Evolutionary conservation across 2,888 invertebrate genomes (phyloP).

Genomic region (Sericinus montela): DNA sequence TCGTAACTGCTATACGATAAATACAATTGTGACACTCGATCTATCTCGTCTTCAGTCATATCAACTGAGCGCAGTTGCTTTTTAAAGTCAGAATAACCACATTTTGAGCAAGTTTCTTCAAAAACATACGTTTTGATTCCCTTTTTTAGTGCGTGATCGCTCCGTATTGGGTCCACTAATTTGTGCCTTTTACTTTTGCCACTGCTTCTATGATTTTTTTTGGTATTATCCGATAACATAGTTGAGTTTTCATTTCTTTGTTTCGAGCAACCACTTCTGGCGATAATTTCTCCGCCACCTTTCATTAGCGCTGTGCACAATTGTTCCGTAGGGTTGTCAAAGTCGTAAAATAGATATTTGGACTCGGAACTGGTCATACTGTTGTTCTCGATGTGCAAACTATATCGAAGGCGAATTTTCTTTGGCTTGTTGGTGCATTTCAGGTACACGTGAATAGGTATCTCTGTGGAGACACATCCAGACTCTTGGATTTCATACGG

Average conservation of each 20-base stretch:
- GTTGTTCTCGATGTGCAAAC: slow-evolving; percentile 63
- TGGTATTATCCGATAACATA: slow-evolving; percentile 45
- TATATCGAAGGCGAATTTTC: slow-evolving; percentile 64
- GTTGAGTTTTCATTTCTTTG: slow-evolving; percentile 41
- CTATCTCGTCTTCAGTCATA: slow-evolving; percentile 64
- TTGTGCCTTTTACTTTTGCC: slow-evolving; percentile 46
- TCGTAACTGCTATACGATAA: slow-evolving; percentile 56
- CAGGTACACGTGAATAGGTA: slow-evolving; percentile 72
- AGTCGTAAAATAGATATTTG: slow-evolving; percentile 64
- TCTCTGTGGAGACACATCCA: slow-evolving; percentile 66
- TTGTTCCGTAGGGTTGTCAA: slow-evolving; percentile 59
- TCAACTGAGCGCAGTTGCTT: slow-evolving; percentile 53
- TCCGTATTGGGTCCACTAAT: slow-evolving; percentile 53
- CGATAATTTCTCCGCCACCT: slow-evolving; percentile 62
- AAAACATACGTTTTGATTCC: slow-evolving; percentile 39
- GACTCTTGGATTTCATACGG: slow-evolving; percentile 76
- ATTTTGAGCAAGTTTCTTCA: slow-evolving; percentile 57
- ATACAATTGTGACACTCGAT: slow-evolving; percentile 56
- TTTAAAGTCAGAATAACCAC: slow-evolving; percentile 56
- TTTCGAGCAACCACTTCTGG: slow-evolving; percentile 38
- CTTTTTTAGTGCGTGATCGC: slow-evolving; percentile 42
- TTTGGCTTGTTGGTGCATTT: slow-evolving; percentile 64
- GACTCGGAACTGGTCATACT: slow-evolving; percentile 57
- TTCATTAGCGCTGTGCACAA: slow-evolving; percentile 59
- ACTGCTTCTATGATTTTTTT: slow-evolving; percentile 22